phyloP scores from a whole-genome alignment of 2,113 vertebrate species.

The Erythrolamprus reginae region DNA sequence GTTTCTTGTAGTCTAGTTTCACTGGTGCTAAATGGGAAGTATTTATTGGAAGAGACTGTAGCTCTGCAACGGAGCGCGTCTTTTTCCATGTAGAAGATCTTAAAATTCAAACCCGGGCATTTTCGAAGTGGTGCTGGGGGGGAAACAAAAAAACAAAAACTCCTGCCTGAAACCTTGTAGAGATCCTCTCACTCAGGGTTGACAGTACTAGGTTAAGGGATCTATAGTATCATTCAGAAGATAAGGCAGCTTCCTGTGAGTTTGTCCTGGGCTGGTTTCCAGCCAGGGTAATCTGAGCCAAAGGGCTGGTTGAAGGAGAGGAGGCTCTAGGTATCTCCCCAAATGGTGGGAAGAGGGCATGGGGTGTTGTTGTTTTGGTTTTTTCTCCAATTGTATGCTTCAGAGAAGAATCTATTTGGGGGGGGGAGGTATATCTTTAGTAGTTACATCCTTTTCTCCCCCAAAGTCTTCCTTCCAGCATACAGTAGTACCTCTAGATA shows the following conservation, averaged over 20 bases:
- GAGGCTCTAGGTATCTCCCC: background rate
- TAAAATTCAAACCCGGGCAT: background rate
- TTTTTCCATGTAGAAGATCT: background rate
- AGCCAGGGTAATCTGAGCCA: background rate
- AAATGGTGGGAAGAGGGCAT: background rate
- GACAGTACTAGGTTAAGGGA: background rate
- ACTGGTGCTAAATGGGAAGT: conserved; percentile 23
- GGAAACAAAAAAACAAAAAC: too few species aligned
- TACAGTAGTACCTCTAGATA: too few species aligned
- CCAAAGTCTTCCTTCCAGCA: background rate
- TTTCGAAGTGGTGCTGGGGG: background rate
- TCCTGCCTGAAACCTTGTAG: background rate
- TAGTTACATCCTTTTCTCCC: background rate
- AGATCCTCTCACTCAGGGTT: background rate
- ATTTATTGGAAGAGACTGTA: background rate
- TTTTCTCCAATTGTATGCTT: background rate
- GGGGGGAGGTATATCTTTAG: background rate
- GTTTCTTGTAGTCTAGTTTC: background rate
- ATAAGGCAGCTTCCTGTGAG: background rate
- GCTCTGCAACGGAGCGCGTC: background rate
- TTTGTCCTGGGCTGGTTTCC: background rate
- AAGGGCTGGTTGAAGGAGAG: background rate
- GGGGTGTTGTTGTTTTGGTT: too few species aligned
- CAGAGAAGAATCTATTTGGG: conserved; percentile 12
- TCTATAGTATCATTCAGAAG: background rate